A percentile compares a stretch with the other conserved stretches of the same genome.
Evolutionary conservation across 1,140 invertebrate genomes (phyloP).

Genomic region (Diuraphis noxia): DNA sequence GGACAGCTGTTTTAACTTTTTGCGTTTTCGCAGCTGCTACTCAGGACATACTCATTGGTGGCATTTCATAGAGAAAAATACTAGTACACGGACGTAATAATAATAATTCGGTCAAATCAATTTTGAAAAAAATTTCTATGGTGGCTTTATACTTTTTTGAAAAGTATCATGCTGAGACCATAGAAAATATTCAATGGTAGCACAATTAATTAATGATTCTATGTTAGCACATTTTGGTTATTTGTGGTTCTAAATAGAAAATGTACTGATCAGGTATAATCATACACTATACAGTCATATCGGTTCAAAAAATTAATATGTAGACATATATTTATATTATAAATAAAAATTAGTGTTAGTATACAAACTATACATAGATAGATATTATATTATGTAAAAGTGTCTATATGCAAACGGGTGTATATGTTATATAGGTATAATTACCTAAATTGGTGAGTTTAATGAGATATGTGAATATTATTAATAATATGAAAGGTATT

Average conservation of each 20-base stretch:
- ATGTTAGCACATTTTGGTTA: not conserved
- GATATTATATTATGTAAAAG: too few species aligned
- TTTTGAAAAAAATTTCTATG: not conserved
- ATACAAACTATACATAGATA: too few species aligned
- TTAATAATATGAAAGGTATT: not conserved
- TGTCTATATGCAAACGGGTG: too few species aligned
- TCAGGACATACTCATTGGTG: not conserved
- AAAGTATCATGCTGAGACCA: not conserved
- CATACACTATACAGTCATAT: not conserved
- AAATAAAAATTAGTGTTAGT: too few species aligned
- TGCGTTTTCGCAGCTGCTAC: slow-evolving; percentile 44
- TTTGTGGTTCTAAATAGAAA: not conserved
- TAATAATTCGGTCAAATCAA: slow-evolving; percentile 30
- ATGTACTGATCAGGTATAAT: too few species aligned
- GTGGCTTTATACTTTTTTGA: not conserved
- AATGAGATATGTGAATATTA: not conserved
- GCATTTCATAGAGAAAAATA: not conserved
- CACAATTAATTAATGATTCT: not conserved
- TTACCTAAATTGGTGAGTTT: not conserved
- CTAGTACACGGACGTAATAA: not conserved
- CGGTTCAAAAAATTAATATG: not conserved
- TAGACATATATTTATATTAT: not conserved
- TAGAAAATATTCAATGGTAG: not conserved
- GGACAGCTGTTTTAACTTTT: slow-evolving; percentile 51
- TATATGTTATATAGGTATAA: too few species aligned